Evolutionary conservation across 2,888 invertebrate species (phyloP), one percentile per base, ranked within the genome.

Genomic region (Pteria penguin): DNA sequence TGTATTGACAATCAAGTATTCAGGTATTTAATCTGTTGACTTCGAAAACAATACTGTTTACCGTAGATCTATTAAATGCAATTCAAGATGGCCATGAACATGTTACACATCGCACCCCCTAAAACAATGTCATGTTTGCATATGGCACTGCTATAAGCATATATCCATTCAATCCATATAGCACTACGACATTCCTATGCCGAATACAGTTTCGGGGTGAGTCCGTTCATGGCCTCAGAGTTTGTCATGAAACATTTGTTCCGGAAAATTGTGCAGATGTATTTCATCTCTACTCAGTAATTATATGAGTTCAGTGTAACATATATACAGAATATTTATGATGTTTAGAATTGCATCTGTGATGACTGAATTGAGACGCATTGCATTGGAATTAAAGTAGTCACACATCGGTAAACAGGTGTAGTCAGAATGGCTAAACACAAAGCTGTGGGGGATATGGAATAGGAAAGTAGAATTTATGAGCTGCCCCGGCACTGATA

Each of bases 241-340:
- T 68, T 68, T 52, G 68, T 68, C 68, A 68, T 57, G 57, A 57
- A 57, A 31, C 31, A 29, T 31, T 68, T 55, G 57, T 57, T 22
- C 57, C 33, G 68, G 68, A 68, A 68, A 68, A 68, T 55, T 68
- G 29, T 68, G 52, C 68, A 68, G 68, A 68, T 68, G 68, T 33
- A 45, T 45, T 45, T 45, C 45, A 45, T 45, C 45, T 45, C 45
- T 45, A 45, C 8, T 18, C 18, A 45, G 45, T 45, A 45, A 45
- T 45, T 45, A 45, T 45, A 45, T 14, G 45, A 14, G 8, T 45
- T 45, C 45, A 8, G 45, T 45, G 45, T 45, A 45, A 45, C 45
- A 18, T 45, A 45, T 45, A 45, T 45, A 45, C 45, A 45, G 8
- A 14, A 14, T 8, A 18, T 14, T 45, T 45, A 45, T 45, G 45